Evolutionary conservation across 2,888 invertebrate species (phyloP), one percentile per base, ranked within the genome.

Genomic region (Micoletzkya japonica): DNA sequence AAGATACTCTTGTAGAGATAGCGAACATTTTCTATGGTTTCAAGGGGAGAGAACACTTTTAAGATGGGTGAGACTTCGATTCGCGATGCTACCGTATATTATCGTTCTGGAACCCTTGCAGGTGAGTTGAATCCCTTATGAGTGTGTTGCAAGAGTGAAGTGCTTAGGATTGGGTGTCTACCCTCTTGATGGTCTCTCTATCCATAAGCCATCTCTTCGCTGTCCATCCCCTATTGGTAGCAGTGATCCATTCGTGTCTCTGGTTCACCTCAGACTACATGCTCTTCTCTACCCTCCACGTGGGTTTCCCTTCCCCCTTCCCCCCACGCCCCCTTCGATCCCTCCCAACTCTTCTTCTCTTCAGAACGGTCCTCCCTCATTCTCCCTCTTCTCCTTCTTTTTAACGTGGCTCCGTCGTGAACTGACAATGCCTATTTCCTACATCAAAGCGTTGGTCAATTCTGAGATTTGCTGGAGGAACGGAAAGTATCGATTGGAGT

Each of bases 241-340:
- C 96, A 88, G 94, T 94, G 87, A 89, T 95, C 81, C 97, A 98
- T 87, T 90, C 93, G 81, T 89, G 95, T 69, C 89, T 92, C 85
- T 98, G 98, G 98, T 94, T 96, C 87, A 90, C 95, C 79, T 91
- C 93, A 78, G 98, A 98, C 88, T 98, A 95, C 92, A 89, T 93
- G 83, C 90, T 98, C 82, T 89, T 97, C 81, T 91, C 91, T 76
- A 90, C 92, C 77, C 92, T 95, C 81, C 94, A 93, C 89, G 91
- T 91, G 86, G 54, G 58, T n/a, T 28, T 32, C 36, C 10, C n/a
- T n/a, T n/a, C n/a, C n/a, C n/a, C n/a, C n/a, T n/a, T n/a, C n/a
- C n/a, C n/a, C n/a, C n/a, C n/a, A n/a, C n/a, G n/a, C n/a, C n/a
- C n/a, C n/a, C n/a, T n/a, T n/a, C n/a, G n/a, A n/a, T n/a, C n/a